These are phyloP conservation scores for Papilio dardanus DNA, from an alignment of 1,140 invertebrate genomes.

Conservation along the genomic window DNA sequence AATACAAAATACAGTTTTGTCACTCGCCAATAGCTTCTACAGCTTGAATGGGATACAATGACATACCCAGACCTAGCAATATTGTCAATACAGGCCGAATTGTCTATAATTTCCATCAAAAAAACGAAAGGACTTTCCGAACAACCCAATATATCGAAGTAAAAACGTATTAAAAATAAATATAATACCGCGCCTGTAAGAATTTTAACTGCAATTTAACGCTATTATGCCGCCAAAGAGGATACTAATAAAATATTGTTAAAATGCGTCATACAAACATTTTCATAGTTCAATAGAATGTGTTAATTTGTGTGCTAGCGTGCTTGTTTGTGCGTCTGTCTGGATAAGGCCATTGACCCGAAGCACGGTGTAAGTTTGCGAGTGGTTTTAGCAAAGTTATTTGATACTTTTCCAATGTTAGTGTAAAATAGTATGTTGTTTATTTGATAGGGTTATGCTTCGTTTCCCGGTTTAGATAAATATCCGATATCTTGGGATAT, in stretches of 20 bases:
- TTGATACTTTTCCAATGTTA: slow-evolving; percentile 9
- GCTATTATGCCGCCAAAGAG: too few species aligned
- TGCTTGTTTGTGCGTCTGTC: neutral
- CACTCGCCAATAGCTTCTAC: too few species aligned
- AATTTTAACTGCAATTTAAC: neutral
- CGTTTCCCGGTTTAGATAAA: slow-evolving; percentile 1
- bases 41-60: too few species aligned
- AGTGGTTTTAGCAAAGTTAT: neutral
- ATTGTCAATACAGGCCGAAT: too few species aligned
- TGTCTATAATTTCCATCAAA: too few species aligned
- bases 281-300: neutral
- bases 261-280: neutral
- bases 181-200: neutral
- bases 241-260: too few species aligned
- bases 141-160: too few species aligned
- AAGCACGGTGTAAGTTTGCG: neutral
- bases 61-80: too few species aligned
- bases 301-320: slow-evolving; percentile 3
- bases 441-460: neutral
- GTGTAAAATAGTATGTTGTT: neutral
- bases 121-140: too few species aligned
- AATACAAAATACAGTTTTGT: too few species aligned
- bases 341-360: neutral
- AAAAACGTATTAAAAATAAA: neutral
- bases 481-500: neutral